A percentile compares a stretch with the other conserved stretches of the same genome.
Evolutionary conservation across 2,797 vertebrate genomes (phyloP).

Genomic region (Erethizon dorsatum): DNA sequence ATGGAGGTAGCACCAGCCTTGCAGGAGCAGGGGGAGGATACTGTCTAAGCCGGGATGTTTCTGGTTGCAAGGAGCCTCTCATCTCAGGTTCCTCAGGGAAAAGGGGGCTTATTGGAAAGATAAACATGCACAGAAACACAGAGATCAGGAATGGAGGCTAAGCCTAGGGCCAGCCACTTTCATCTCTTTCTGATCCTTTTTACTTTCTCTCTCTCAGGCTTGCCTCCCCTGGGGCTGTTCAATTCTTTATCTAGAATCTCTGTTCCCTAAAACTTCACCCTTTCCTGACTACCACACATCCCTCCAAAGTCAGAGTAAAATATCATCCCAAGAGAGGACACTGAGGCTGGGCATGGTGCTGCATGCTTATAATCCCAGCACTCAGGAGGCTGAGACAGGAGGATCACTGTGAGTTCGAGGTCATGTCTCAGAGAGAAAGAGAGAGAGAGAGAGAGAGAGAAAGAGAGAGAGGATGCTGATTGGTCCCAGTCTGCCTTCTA

Average conservation of each 20-base stretch:
- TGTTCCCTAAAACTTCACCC: constrained; percentile 20
- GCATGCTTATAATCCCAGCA: neutral
- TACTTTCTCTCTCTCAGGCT: neutral
- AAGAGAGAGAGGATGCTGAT: neutral
- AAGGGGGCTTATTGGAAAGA: constrained; percentile 64
- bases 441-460: too few species aligned
- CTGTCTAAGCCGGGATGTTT: constrained; percentile 17
- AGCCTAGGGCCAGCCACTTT: constrained; percentile 11
- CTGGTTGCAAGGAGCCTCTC: constrained; percentile 61
- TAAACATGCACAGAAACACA: constrained; percentile 56
- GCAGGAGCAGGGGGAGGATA: neutral
- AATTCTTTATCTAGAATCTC: constrained; percentile 32
- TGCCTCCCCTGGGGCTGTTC: neutral
- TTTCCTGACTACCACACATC: neutral
- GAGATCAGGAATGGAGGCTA: constrained; percentile 52
- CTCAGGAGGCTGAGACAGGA: neutral
- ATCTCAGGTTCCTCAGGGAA: constrained; percentile 60
- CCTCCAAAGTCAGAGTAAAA: constrained; percentile 15
- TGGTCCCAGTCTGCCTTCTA: neutral
- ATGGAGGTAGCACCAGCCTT: neutral
- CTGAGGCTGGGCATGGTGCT: too few species aligned
- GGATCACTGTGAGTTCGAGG: neutral
- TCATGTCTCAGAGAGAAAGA: neutral
- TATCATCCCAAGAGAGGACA: neutral
- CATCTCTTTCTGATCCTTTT: constrained; percentile 22